Evolutionary conservation across 2,888 invertebrate species (phyloP).

Genomic region (Portevinia maculata): DNA sequence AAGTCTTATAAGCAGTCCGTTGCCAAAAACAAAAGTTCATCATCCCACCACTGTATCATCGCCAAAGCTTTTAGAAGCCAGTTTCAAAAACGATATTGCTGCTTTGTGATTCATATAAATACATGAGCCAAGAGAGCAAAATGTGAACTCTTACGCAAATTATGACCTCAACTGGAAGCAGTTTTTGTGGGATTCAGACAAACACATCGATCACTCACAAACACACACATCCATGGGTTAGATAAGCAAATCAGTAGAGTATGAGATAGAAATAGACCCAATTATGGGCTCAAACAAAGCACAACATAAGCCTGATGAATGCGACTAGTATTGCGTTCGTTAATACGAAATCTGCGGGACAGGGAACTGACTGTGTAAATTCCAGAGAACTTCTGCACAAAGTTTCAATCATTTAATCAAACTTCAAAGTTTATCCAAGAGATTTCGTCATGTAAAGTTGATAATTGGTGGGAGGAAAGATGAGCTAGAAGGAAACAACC

Average conservation of each 20-base stretch:
- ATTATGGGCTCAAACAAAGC: slow-evolving; percentile 44
- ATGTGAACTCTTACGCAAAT: slow-evolving; percentile 62
- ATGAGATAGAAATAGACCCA: slow-evolving; percentile 32
- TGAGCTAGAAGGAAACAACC: not conserved
- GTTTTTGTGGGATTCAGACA: slow-evolving; percentile 14
- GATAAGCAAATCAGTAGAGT: not conserved
- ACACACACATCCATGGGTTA: not conserved
- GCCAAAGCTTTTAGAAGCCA: slow-evolving; percentile 38
- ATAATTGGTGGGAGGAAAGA: slow-evolving; percentile 53
- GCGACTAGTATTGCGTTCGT: not conserved
- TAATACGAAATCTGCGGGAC: not conserved
- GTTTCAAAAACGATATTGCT: slow-evolving; percentile 17
- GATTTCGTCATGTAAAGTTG: slow-evolving; percentile 67
- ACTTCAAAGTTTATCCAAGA: slow-evolving; percentile 72
- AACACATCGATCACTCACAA: not conserved
- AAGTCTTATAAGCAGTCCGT: slow-evolving; percentile 34
- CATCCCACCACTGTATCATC: slow-evolving; percentile 31
- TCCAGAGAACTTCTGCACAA: slow-evolving; percentile 33
- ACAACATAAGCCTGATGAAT: slow-evolving; percentile 13
- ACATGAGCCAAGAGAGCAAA: slow-evolving; percentile 31
- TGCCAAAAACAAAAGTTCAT: slow-evolving; percentile 26
- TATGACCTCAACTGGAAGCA: slow-evolving; percentile 58
- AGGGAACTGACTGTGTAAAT: slow-evolving; percentile 18
- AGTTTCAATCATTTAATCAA: slow-evolving; percentile 71
- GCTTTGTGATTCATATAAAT: slow-evolving; percentile 15